A percentile compares a stretch with the other conserved stretches of the same genome.
These are phyloP conservation scores for Peromyscus nudipes DNA, from an alignment of 2,797 vertebrate genomes.

Conservation along the genomic window DNA sequence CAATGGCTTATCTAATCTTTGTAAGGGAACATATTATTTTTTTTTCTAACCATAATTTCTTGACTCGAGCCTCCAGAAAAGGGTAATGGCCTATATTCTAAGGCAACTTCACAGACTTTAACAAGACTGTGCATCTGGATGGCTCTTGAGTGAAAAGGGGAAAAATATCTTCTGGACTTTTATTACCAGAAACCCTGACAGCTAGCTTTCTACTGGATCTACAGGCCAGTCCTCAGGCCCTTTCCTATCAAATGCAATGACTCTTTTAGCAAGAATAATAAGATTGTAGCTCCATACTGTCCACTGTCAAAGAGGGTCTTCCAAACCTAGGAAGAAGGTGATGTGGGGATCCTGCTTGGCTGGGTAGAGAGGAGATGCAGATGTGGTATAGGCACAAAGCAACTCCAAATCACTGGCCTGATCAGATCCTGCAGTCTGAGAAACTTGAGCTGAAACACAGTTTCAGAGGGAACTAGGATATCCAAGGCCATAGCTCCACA, in stretches of 20 bases:
- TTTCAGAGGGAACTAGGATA: neutral
- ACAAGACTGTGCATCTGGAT: rapidly evolving
- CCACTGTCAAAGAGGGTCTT: neutral
- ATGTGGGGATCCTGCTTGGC: too few species aligned
- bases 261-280: neutral
- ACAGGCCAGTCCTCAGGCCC: too few species aligned
- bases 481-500: neutral
- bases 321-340: neutral
- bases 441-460: neutral
- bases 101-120: too few species aligned
- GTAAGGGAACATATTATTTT: neutral
- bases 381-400: neutral
- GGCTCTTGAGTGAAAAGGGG: neutral
- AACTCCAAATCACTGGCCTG: neutral
- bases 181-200: neutral
- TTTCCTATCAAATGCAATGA: neutral
- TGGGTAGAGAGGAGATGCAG: too few species aligned
- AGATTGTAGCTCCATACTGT: neutral
- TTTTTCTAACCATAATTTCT: neutral
- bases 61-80: neutral
- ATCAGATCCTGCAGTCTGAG: neutral
- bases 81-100: neutral
- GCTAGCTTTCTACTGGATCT: neutral
- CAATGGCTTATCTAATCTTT: neutral
- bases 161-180: neutral